Evolutionary conservation across 2,888 invertebrate genomes (phyloP).

Genomic region (Lasiommata megera): DNA sequence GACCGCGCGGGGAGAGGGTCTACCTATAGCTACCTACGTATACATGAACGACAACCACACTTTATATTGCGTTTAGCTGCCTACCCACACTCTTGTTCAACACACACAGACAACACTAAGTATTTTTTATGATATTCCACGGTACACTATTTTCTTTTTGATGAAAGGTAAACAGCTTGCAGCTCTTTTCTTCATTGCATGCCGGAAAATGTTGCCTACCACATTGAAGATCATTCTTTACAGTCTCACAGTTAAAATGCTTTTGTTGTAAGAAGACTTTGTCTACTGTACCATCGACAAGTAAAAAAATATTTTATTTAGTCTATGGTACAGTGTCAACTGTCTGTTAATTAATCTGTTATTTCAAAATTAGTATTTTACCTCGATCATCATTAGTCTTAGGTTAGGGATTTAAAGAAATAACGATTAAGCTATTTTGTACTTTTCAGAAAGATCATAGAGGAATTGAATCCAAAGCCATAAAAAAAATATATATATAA

Average conservation of each 20-base stretch:
- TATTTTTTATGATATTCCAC: slow-evolving; percentile 70
- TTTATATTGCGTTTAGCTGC: slow-evolving; percentile 80
- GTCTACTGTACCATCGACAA: too few relatives aligned
- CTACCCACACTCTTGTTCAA: slow-evolving; percentile 66
- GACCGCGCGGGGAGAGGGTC: slow-evolving; percentile 79
- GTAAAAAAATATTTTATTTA: too few relatives aligned
- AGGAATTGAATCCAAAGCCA: too few relatives aligned
- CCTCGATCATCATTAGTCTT: neutral
- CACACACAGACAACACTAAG: slow-evolving; percentile 59
- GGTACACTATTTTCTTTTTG: slow-evolving; percentile 75
- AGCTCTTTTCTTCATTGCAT: slow-evolving; percentile 26
- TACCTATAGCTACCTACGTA: slow-evolving; percentile 66
- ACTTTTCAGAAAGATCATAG: too few relatives aligned
- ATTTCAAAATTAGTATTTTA: neutral
- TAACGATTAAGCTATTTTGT: too few relatives aligned
- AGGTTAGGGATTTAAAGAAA: too few relatives aligned
- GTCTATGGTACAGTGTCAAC: too few relatives aligned
- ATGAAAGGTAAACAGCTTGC: slow-evolving; percentile 33
- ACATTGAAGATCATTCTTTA: neutral
- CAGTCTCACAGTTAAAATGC: neutral
- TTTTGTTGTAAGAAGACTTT: neutral
- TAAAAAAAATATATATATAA: too few relatives aligned
- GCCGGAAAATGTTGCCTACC: slow-evolving; percentile 3
- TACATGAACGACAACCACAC: slow-evolving; percentile 68
- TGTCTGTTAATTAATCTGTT: too few relatives aligned